Evolutionary conservation across 2,113 vertebrate genomes (phyloP).

Genomic region (Pagrus major): DNA sequence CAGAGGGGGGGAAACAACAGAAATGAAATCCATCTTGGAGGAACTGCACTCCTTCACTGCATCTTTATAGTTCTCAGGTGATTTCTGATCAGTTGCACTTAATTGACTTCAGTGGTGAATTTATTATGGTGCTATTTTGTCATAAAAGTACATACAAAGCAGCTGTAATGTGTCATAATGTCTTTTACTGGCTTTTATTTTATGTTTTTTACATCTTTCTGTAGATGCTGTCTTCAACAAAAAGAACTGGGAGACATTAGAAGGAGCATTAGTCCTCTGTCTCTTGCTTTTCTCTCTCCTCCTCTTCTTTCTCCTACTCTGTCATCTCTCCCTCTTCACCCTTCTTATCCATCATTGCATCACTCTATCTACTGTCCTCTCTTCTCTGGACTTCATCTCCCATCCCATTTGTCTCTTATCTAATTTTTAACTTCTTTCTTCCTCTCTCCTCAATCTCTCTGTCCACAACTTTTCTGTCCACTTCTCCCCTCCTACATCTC

Average conservation of each 20-base stretch:
- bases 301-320: neutral
- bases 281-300: neutral
- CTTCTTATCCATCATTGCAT: neutral
- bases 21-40: constrained; percentile 66
- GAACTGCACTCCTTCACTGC: constrained; percentile 49
- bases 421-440: neutral
- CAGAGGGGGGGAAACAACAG: constrained; percentile 47
- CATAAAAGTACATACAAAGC: constrained; percentile 45
- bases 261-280: neutral
- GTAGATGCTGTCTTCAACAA: constrained; percentile 9
- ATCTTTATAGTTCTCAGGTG: constrained; percentile 70
- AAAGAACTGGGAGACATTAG: constrained; percentile 15
- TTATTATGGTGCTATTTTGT: constrained; percentile 44
- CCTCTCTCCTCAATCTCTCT: neutral
- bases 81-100: constrained; percentile 63
- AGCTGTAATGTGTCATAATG: constrained; percentile 46
- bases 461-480: neutral
- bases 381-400: neutral
- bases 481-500: neutral
- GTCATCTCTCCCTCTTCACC: neutral
- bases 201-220: constrained; percentile 21
- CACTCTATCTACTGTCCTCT: neutral
- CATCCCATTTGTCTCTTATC: neutral
- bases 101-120: constrained; percentile 55
- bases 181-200: constrained; percentile 16